phyloP scores from a whole-genome alignment of 2,888 invertebrate genomes.

The Plebejus argus region DNA sequence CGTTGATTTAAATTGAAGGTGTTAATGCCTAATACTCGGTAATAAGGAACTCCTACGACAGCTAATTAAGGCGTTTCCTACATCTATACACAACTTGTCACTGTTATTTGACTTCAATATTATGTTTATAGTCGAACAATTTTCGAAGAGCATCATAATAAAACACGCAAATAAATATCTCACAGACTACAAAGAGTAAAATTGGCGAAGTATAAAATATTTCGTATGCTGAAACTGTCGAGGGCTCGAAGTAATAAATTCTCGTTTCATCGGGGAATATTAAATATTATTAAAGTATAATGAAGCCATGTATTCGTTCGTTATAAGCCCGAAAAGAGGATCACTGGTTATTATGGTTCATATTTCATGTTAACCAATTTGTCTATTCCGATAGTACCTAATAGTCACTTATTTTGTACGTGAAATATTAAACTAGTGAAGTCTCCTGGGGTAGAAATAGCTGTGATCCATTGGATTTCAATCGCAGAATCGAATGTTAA shows the following conservation, averaged over 20 bases:
- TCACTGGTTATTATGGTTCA: background rate
- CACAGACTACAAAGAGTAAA: background rate
- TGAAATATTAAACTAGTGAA: background rate
- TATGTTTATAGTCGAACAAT: background rate
- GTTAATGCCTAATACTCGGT: background rate
- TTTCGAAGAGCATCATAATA: background rate
- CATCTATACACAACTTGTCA: background rate
- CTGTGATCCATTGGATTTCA: background rate
- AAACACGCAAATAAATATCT: background rate
- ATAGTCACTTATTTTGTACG: background rate
- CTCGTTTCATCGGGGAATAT: slow-evolving; percentile 2
- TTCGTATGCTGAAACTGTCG: background rate
- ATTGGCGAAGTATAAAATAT: background rate
- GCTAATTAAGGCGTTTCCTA: background rate
- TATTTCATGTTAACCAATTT: background rate
- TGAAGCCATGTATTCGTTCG: background rate
- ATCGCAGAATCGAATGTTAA: too few species aligned
- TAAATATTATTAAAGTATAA: slow-evolving; percentile 16
- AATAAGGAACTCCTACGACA: background rate
- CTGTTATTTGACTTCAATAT: background rate
- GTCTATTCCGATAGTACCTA: background rate
- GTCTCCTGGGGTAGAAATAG: background rate
- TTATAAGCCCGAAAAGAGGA: background rate
- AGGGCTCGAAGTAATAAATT: background rate
- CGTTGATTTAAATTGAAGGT: too few species aligned